Base-by-base conservation (phyloP, 2,888 invertebrate genomes). In the Mimumesa dahlbomi region DNA sequence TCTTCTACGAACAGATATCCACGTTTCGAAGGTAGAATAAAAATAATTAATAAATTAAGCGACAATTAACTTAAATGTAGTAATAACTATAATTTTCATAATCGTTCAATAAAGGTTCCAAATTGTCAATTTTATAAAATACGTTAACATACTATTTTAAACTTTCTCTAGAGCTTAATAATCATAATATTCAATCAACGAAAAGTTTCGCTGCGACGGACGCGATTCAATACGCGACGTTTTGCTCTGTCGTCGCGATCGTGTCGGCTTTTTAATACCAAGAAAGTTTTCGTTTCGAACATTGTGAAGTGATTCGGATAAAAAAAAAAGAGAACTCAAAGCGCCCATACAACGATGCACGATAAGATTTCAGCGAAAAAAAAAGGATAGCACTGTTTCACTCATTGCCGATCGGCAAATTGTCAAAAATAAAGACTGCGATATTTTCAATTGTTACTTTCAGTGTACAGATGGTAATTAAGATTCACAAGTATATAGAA, bases 351-450 rank as follows among this genome's bases (percentile, higher is more conserved):
- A 45, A 52, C 57, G 50, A 48, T 53, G 68, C 6, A 43, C 29
- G 48, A 43, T 53, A 48, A 49, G 43, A 58, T 52, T 31, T 53
- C 58, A 36, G 36, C 13, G 19, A 67, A 43, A 63, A 49, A 43
- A 46, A 13, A 25, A 42, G 36, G 13, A 54, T 6, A 16, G 9
- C 34, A 34, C 16, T 36, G 6, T 31, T 34, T 11, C 13, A 43
- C 13, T 46, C 11, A 2, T 18, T 25, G 16, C 1, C 11, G 13
- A 43, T 11, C 3, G 25, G 4, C 16, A 13, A 50, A 29, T 50
- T 36, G 14, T 29, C n/a, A 9, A 18, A n/a, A n/a, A 19, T 14
- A 1, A 36, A 14, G 34, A 38, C 19, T 5, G 18, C 36, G 22
- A 13, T 11, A 50, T 45, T 7, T n/a, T n/a, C n/a, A n/a, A n/a